Evolutionary conservation across 1,140 invertebrate species (phyloP).

Genomic region (Scaptomyza hsui): DNA sequence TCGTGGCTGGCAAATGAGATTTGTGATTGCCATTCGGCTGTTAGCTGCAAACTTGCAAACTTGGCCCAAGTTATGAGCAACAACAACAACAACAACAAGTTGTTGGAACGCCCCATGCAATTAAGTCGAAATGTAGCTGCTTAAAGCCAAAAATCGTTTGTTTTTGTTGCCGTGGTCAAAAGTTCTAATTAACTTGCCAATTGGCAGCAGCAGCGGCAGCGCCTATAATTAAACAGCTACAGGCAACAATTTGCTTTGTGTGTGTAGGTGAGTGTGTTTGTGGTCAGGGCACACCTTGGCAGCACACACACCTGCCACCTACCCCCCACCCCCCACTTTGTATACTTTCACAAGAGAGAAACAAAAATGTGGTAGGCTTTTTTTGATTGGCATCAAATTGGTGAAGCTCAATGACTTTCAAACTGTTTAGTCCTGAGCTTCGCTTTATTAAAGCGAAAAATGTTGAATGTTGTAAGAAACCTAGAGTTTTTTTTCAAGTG

Average conservation of each 20-base stretch:
- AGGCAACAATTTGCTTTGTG: constrained; percentile 19
- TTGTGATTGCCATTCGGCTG: constrained; percentile 27
- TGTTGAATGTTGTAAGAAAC: too few relatives aligned
- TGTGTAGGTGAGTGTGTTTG: constrained; percentile 1
- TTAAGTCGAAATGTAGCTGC: constrained; percentile 59
- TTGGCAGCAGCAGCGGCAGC: constrained; percentile 40
- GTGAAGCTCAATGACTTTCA: too few relatives aligned
- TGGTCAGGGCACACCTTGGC: constrained; percentile 35
- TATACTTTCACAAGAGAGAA: too few relatives aligned
- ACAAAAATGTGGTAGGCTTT: too few relatives aligned
- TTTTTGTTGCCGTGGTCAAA: constrained; percentile 24
- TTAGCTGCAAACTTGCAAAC: not conserved
- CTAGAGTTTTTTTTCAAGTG: too few relatives aligned
- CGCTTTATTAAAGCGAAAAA: too few relatives aligned
- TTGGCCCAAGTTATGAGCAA: constrained; percentile 13
- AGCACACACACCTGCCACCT: not conserved
- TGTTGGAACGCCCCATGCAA: constrained; percentile 41
- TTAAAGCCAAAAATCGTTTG: constrained; percentile 37
- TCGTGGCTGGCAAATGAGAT: constrained; percentile 62
- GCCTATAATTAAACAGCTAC: constrained; percentile 49
- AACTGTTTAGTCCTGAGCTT: too few relatives aligned
- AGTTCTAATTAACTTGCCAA: constrained; percentile 65
- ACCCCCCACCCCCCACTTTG: not conserved
- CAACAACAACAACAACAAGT: constrained; percentile 17
- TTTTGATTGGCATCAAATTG: too few relatives aligned